Conservation (phyloP, 1,140 invertebrate species). For the Zaprionus camerounensis region DNA sequence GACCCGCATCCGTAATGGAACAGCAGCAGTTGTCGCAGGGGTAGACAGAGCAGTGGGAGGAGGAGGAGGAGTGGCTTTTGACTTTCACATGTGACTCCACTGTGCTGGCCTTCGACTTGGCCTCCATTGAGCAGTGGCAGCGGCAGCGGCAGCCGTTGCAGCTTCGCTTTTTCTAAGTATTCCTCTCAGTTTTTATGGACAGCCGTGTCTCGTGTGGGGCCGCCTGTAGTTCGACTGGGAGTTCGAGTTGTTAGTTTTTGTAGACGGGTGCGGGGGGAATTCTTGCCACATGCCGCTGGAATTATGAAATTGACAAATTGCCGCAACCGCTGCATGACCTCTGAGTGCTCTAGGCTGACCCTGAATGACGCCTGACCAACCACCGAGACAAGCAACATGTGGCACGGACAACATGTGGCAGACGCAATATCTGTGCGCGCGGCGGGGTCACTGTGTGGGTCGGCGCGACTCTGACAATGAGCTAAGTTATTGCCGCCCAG, state of each 20-base stretch:
- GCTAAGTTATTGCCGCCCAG: slow-evolving; percentile 74
- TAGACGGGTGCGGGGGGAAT: slow-evolving; percentile 8
- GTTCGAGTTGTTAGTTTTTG: slow-evolving; percentile 16
- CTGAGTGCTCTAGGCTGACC: slow-evolving; percentile 58
- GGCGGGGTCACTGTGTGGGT: slow-evolving; percentile 75
- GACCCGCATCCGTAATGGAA: slow-evolving; percentile 41
- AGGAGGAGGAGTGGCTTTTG: slow-evolving; percentile 44
- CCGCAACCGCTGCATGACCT: slow-evolving; percentile 66
- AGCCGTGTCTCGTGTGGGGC: slow-evolving; percentile 37
- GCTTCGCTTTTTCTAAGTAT: slow-evolving; percentile 39
- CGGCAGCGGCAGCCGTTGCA: neutral
- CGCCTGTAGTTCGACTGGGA: slow-evolving; percentile 25
- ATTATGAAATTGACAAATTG: slow-evolving; percentile 82
- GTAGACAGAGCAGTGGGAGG: slow-evolving; percentile 2
- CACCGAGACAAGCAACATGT: slow-evolving; percentile 20
- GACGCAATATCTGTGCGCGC: slow-evolving; percentile 3
- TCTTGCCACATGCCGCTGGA: slow-evolving; percentile 55
- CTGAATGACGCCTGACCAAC: slow-evolving; percentile 62
- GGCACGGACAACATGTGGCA: slow-evolving; percentile 11
- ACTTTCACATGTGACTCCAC: slow-evolving; percentile 52
- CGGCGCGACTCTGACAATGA: slow-evolving; percentile 64
- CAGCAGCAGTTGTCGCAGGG: slow-evolving; percentile 15
- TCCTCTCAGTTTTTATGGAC: slow-evolving; percentile 28
- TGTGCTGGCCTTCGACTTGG: slow-evolving; percentile 50
- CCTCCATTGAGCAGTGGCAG: slow-evolving; percentile 30